Evolutionary conservation across 2,113 vertebrate genomes (phyloP).

Genomic region (Sula dactylatra): DNA sequence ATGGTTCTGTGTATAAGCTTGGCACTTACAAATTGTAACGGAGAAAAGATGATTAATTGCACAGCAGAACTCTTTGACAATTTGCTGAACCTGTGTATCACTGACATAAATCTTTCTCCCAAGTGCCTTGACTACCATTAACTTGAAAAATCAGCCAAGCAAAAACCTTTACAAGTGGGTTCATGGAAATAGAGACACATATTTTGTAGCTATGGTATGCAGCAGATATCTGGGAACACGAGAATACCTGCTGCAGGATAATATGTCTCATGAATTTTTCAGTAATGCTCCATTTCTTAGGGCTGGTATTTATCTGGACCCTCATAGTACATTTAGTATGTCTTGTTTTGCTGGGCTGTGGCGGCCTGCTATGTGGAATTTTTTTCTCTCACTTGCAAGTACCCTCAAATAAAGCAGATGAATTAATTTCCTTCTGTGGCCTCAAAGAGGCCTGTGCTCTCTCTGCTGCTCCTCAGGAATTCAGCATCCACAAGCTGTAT

Average conservation of each 20-base stretch:
- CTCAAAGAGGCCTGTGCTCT: background rate
- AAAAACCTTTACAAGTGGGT: conserved; percentile 42
- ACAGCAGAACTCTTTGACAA: conserved; percentile 42
- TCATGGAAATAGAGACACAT: conserved; percentile 56
- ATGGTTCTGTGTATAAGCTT: background rate
- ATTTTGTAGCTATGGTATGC: conserved; percentile 5
- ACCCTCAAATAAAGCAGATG: conserved; percentile 27
- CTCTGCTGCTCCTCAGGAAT: background rate
- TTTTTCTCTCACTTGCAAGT: background rate
- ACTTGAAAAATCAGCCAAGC: conserved; percentile 71
- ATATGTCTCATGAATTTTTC: background rate
- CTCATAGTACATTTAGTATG: background rate
- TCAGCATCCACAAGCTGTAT: background rate
- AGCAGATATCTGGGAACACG: background rate
- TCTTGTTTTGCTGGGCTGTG: background rate
- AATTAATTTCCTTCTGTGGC: background rate
- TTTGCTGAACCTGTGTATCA: conserved; percentile 64
- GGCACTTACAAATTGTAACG: conserved; percentile 15
- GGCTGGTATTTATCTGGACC: background rate
- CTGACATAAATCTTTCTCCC: conserved; percentile 69
- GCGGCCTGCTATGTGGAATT: background rate
- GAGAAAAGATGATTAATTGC: conserved; percentile 60
- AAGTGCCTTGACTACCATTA: conserved; percentile 69
- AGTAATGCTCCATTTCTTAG: background rate
- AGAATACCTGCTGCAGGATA: conserved; percentile 11